phyloP scores from a whole-genome alignment of 2,113 vertebrate genomes.

The Mohoua ochrocephala region DNA sequence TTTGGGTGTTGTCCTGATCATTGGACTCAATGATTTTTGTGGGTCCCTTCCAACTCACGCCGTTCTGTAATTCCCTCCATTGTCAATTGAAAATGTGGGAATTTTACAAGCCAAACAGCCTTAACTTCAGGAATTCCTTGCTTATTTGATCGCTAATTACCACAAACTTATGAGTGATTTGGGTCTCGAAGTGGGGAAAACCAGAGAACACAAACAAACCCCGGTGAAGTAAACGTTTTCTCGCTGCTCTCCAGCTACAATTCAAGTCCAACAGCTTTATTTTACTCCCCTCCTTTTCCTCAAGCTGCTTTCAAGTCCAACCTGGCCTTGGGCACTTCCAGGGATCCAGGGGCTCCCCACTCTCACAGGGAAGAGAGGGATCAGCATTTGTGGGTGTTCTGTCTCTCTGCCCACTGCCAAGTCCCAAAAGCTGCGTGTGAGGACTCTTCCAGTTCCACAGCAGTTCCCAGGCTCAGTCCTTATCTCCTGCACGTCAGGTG shows the following conservation, averaged over 20 bases:
- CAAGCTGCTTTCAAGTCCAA: background rate
- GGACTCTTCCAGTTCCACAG: background rate
- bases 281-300: background rate
- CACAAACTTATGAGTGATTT: background rate
- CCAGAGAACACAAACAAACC: background rate
- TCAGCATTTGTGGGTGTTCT: background rate
- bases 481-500: background rate
- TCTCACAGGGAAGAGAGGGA: background rate
- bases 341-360: background rate
- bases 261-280: background rate
- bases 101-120: background rate
- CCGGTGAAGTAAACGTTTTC: background rate
- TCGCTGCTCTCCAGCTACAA: background rate
- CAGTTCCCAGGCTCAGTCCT: background rate
- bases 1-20: background rate
- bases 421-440: background rate
- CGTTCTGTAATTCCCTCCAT: background rate
- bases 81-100: fast-evolving
- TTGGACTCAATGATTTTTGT: background rate
- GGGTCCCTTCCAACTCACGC: background rate
- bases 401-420: background rate
- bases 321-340: background rate
- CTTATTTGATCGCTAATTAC: background rate
- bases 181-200: background rate
- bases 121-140: background rate